Conservation (phyloP, 2,113 vertebrate genomes). For the Phaetusa simplex region DNA sequence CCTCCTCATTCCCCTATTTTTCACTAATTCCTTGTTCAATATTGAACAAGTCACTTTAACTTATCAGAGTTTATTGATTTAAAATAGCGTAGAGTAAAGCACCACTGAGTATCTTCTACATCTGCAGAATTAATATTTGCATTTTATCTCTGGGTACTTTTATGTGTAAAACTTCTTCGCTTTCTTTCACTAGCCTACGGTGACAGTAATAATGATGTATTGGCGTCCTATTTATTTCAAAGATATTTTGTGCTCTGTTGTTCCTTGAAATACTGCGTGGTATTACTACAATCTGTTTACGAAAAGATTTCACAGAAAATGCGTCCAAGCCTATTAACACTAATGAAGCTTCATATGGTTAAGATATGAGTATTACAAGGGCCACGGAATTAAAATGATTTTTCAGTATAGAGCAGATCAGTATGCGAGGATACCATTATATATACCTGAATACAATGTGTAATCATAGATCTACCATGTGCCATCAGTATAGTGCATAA, state of each 20-base stretch:
- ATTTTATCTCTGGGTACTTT: background rate
- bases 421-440: background rate
- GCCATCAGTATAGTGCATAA: background rate
- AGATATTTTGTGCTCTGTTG: background rate
- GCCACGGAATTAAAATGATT: background rate
- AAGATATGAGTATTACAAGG: background rate
- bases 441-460: background rate
- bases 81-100: background rate
- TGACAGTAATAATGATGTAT: background rate
- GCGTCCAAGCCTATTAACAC: background rate
- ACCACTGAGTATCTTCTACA: background rate
- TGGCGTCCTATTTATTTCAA: background rate
- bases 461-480: background rate
- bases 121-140: background rate
- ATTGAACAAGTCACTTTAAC: background rate
- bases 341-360: background rate
- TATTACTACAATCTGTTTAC: background rate
- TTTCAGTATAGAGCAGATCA: background rate
- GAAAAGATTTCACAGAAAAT: background rate
- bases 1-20: background rate
- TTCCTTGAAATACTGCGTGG: background rate
- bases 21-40: background rate
- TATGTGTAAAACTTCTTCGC: background rate
- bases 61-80: background rate
- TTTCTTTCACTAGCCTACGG: background rate